phyloP scores from a whole-genome alignment of 2,797 vertebrate species.

The Pteronotus mesoamericanus region DNA sequence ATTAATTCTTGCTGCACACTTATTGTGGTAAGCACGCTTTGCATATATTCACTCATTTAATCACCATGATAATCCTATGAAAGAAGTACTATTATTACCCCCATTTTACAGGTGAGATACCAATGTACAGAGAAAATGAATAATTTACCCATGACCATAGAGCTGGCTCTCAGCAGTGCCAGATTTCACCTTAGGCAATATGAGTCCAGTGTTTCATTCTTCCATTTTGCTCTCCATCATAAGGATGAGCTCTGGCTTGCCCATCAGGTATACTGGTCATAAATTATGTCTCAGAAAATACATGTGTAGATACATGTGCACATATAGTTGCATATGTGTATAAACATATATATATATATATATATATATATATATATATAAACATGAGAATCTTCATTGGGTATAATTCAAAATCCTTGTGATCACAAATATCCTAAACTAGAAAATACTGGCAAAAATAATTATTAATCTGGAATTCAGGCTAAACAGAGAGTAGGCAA shows the following conservation, averaged over 20 bases:
- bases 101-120: background rate
- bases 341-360: too few relatives aligned
- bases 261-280: background rate
- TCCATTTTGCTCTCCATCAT: background rate
- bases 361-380: background rate
- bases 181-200: background rate
- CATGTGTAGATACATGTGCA: background rate
- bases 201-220: too few relatives aligned
- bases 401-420: background rate
- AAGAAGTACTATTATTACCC: background rate
- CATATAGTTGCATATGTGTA: too few relatives aligned
- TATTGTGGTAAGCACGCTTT: background rate
- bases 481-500: background rate
- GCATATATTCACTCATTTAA: background rate
- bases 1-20: background rate
- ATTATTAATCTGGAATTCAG: background rate
- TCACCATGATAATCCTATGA: background rate
- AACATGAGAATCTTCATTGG: background rate
- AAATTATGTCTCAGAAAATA: background rate
- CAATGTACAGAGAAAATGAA: background rate
- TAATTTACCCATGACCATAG: background rate
- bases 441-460: background rate
- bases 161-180: background rate
- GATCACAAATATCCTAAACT: background rate
- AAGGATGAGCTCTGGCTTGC: background rate